Evolutionary conservation across 2,888 invertebrate genomes (phyloP), one percentile per base, ranked within the genome.

Genomic region (Phytoseiulus persimilis): DNA sequence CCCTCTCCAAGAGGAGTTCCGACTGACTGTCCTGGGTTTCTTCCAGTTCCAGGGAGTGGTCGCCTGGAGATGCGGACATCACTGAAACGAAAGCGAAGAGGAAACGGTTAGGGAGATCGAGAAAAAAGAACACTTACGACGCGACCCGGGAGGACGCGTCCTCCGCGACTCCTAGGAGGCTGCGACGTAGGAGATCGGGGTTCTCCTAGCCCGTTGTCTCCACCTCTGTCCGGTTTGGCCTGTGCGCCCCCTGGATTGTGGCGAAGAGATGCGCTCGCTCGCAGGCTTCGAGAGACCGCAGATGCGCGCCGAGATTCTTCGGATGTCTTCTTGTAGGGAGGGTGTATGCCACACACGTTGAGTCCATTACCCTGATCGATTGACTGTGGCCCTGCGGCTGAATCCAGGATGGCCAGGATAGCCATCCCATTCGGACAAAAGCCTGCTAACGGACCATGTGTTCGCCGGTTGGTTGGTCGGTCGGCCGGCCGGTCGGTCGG

Each of bases 171-270:
- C n/a, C n/a, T n/a, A n/a, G n/a, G n/a, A n/a, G n/a, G n/a, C n/a
- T n/a, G n/a, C n/a, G n/a, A n/a, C n/a, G n/a, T n/a, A n/a, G n/a
- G n/a, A n/a, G n/a, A n/a, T n/a, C n/a, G n/a, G n/a, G n/a, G n/a
- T n/a, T n/a, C n/a, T n/a, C n/a, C n/a, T n/a, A n/a, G 33, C 32
- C 14, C 33, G 84, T 23, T 32, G 33, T 84, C 83, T 32, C 84
- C 90, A 89, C 39, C 32, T 46, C 84, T 90, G 89, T 32, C 90
- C 90, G 23, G 90, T 90, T 45, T 83, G 83, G 83, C 90, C 91
- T 33, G 90, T 90, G 65, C 90, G 90, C 39, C 89, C 39, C 84
- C 90, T 65, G 83, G 83, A 28, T 90, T 31, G 3, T n/a, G 6
- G 28, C 90, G 39, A 3, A 90, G 65, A 28, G 18, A 3, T 23